Conservation (phyloP, 2,888 invertebrate species). For the Polia nebulosa region DNA sequence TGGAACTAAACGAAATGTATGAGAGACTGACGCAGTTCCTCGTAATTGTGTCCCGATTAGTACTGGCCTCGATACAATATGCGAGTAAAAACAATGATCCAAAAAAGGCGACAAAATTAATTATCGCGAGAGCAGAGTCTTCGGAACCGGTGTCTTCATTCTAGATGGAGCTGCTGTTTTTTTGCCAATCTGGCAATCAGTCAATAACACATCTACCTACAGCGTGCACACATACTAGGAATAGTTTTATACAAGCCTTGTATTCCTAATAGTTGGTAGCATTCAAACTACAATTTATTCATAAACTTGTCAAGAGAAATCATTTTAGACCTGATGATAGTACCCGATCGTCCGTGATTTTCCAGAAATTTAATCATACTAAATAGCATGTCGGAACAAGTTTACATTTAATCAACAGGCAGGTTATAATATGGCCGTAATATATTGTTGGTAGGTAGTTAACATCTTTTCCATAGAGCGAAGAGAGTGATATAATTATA, state of each 20-base stretch:
- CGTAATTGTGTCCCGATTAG: conserved; percentile 63
- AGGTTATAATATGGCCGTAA: conserved; percentile 30
- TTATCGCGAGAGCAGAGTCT: conserved; percentile 56
- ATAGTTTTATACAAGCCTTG: conserved; percentile 7
- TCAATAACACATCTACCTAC: conserved; percentile 63
- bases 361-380: conserved; percentile 21
- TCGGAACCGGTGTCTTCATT: conserved; percentile 63
- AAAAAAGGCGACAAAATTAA: conserved; percentile 68
- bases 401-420: conserved; percentile 21
- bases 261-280: neutral
- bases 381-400: conserved; percentile 7
- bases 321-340: neutral
- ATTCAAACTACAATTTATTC: no score
- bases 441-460: conserved; percentile 43
- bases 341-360: neutral
- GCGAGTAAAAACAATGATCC: conserved; percentile 63
- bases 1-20: conserved; percentile 62
- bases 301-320: neutral
- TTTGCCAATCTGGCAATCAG: conserved; percentile 64
- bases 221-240: conserved; percentile 39
- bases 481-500: conserved; percentile 56
- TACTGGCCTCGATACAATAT: conserved; percentile 59
- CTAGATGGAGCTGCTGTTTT: conserved; percentile 56
- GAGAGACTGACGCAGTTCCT: conserved; percentile 61
- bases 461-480: conserved; percentile 28